Evolutionary conservation across 2,888 invertebrate species (phyloP), one percentile per base, ranked within the genome.

Genomic region (Argynnis bischoffii): DNA sequence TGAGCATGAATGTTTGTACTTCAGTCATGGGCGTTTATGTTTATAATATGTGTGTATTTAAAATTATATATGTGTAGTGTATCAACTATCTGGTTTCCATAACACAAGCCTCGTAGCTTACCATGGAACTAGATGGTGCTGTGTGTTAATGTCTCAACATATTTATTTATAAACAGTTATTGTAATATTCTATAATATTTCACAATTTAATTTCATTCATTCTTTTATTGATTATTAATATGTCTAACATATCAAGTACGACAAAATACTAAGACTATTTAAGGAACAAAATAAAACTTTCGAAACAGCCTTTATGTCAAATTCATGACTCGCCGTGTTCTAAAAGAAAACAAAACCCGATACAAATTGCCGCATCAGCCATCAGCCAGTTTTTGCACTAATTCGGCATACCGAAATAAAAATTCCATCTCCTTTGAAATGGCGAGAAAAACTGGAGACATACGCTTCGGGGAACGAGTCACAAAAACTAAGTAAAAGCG

Each of bases 331-430:
- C 86, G 84, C 78, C 78, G 79, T 79, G 78, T 61, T 79, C 78
- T 81, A 87, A 88, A 89, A 91, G 86, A 85, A 83, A 89, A 89
- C 86, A 91, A 92, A 92, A 92, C 87, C 85, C 89, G 89, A 90
- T 92, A 90, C 92, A 92, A 92, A 92, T 92, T 92, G 90, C 88
- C 73, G 75, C 78, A 77, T 78, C 77, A 82, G 90, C 88, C 84
- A 51, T 64, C 60, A 82, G 85, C 83, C 75, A 80, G 84, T 92
- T 92, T 92, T 92, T 92, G 92, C 87, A 90, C 92, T 87, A 92
- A 92, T 92, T 92, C 92, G 92, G 92, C 92, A 92, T 92, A 86
- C 92, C 92, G 89, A 91, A 92, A 92, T 92, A 92, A 92, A 92
- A 87, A 92, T 92, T 87, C 92, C 92, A 78, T 82, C 88, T 88